Evolutionary conservation across 2,797 vertebrate genomes (phyloP), one percentile per base, ranked within the genome.

Genomic region (Sebastes matsubarae): DNA sequence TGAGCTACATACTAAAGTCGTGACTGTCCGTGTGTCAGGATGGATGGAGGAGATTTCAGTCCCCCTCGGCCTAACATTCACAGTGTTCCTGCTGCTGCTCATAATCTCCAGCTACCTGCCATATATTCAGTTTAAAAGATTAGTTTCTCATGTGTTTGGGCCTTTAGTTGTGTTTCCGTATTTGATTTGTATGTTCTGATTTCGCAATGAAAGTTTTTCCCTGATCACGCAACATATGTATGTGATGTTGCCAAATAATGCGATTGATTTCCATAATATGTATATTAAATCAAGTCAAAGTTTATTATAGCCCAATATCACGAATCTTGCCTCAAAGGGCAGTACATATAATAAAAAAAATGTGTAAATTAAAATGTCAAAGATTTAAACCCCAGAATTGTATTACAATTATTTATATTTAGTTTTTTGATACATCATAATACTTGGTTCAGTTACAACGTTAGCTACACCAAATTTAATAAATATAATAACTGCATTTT

Each of bases 21-120:
- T 95, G 94, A 95, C 94, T 91, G 76, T 70, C 83, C 50, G 82
- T 78, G 71, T 74, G 67, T 74, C 42, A 70, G 87, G 88, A 75
- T 89, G 90, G 87, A 87, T 71, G 87, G 38, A 42, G 38, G 38
- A 77, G 85, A 30, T 75, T 77, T 78, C 84, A 74, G 70, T 79
- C 36, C 6, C 18, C 68, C 18, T 66, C 83, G 93, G 93, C 93
- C 94, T 90, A 64, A 82, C 38, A 50, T 72, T 14, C 55, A 42
- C 69, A 0, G 30, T 61, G 27, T 32, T n/a, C 2, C 27, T 38
- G 36, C 36, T 57, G 54, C 12, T 68, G 59, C 30, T 80, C 34
- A 36, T 5, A 55, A 59, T 71, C 25, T 75, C 20, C 14, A 42
- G 20, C 61, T 50, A 46, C 72, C 22, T 67, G 32, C 52, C 12